These are phyloP conservation scores for Gallinago paraguaiae DNA, from an alignment of 2,113 vertebrate species.

Conservation along the genomic window DNA sequence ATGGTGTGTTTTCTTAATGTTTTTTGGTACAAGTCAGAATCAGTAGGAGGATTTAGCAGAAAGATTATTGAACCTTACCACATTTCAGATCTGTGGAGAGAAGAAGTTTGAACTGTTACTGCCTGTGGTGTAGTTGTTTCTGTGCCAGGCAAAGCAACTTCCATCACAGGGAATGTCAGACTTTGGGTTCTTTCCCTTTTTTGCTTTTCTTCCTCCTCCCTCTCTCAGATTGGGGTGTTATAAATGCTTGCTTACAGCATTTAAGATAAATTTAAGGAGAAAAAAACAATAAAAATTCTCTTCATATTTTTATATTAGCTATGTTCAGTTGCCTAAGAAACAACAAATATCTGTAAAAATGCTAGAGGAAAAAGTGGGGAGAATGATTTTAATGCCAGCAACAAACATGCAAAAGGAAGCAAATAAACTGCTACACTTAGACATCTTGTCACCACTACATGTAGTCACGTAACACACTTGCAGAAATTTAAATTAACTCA, in stretches of 20 bases:
- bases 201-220: not conserved
- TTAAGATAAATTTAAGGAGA: not conserved
- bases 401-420: not conserved
- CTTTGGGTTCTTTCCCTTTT: not conserved
- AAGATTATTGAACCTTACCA: not conserved
- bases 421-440: conserved; percentile 1
- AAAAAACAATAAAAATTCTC: not conserved
- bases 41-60: not conserved
- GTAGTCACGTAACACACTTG: not conserved
- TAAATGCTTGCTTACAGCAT: not conserved
- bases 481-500: conserved; percentile 38
- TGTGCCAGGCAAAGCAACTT: not conserved
- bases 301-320: not conserved
- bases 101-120: not conserved
- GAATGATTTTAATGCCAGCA: not conserved
- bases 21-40: not conserved
- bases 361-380: not conserved
- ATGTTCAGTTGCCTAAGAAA: not conserved
- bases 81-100: not conserved
- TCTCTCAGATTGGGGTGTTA: not conserved
- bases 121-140: not conserved
- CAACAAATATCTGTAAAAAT: not conserved
- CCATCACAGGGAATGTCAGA: not conserved
- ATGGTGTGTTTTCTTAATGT: not conserved
- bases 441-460: conserved; percentile 21